phyloP scores from a whole-genome alignment of 2,888 invertebrate species.

The Auanema sp. region DNA sequence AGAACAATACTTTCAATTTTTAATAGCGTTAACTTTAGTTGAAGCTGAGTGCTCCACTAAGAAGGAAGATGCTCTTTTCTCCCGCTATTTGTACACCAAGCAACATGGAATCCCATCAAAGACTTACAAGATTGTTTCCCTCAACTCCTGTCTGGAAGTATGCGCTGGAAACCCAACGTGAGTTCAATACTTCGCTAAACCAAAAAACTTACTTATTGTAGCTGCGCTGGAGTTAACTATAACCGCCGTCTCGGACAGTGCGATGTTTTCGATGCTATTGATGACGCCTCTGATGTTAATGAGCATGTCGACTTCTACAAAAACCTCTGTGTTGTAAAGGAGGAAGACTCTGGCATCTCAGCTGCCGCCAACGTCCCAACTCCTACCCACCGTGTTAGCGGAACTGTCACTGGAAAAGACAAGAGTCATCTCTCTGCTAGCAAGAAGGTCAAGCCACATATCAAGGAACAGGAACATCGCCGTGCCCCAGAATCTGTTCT shows the following conservation, averaged over 20 bases:
- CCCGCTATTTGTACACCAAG: slow-evolving; percentile 58
- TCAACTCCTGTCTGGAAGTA: slow-evolving; percentile 59
- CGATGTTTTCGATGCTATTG: slow-evolving; percentile 54
- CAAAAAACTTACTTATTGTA: slow-evolving; percentile 16
- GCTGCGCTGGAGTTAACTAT: slow-evolving; percentile 63
- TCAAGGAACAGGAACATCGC: slow-evolving; percentile 40
- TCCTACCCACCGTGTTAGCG: slow-evolving; percentile 37
- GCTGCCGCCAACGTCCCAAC: slow-evolving; percentile 60
- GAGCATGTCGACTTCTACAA: slow-evolving; percentile 63
- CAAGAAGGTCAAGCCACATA: slow-evolving; percentile 46
- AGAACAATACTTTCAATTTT: slow-evolving; percentile 11
- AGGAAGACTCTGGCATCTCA: slow-evolving; percentile 53
- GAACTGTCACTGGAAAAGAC: slow-evolving; percentile 42
- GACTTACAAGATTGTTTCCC: slow-evolving; percentile 52
- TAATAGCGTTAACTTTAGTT: slow-evolving; percentile 48
- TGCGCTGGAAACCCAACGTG: slow-evolving; percentile 54
- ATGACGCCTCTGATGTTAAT: slow-evolving; percentile 48
- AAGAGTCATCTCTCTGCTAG: slow-evolving; percentile 29
- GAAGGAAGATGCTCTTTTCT: slow-evolving; percentile 58
- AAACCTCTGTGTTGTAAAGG: slow-evolving; percentile 61
- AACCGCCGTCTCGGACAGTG: slow-evolving; percentile 61
- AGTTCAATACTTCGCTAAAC: slow-evolving; percentile 10
- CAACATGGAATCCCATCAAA: slow-evolving; percentile 57
- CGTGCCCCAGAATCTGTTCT: slow-evolving; percentile 43
- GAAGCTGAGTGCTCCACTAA: slow-evolving; percentile 50